Percentiles rank a stretch among this genome's conserved stretches.
Evolutionary conservation across 2,113 vertebrate genomes (phyloP).

Genomic region (Brienomyrus longianalis): DNA sequence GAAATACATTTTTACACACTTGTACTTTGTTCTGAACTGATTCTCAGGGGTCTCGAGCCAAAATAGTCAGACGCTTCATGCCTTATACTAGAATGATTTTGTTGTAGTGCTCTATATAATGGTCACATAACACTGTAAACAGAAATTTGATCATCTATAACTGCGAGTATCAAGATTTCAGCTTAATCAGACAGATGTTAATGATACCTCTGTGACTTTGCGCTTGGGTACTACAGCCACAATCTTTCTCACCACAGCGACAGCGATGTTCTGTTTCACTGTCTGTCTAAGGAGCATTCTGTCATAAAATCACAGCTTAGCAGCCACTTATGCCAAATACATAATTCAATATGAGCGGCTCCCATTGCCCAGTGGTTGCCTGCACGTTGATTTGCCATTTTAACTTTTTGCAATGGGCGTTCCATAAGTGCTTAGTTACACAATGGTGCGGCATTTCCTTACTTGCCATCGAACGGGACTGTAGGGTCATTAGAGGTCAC

Average conservation of each 20-base stretch:
- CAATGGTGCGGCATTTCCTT: background rate
- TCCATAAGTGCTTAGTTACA: background rate
- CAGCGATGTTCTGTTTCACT: constrained; percentile 2
- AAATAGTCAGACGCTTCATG: background rate
- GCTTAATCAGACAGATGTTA: background rate
- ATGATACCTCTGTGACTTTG: background rate
- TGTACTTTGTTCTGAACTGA: background rate
- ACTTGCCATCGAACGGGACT: constrained; percentile 9
- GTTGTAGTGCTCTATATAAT: too few species aligned
- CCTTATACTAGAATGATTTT: background rate
- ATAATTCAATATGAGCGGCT: too few species aligned
- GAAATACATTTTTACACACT: background rate
- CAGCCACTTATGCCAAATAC: background rate
- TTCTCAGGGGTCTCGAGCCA: background rate
- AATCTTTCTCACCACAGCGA: background rate
- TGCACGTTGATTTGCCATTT: background rate
- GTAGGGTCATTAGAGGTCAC: background rate
- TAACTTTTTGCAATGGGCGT: background rate
- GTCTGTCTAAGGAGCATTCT: background rate
- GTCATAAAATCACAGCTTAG: constrained; percentile 21
- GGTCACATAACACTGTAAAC: background rate
- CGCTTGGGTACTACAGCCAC: background rate
- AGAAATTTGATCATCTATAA: background rate
- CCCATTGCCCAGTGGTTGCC: background rate
- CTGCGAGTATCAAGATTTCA: background rate